Evolutionary conservation across 2,888 invertebrate genomes (phyloP).

Genomic region (Hydriomena furcata): DNA sequence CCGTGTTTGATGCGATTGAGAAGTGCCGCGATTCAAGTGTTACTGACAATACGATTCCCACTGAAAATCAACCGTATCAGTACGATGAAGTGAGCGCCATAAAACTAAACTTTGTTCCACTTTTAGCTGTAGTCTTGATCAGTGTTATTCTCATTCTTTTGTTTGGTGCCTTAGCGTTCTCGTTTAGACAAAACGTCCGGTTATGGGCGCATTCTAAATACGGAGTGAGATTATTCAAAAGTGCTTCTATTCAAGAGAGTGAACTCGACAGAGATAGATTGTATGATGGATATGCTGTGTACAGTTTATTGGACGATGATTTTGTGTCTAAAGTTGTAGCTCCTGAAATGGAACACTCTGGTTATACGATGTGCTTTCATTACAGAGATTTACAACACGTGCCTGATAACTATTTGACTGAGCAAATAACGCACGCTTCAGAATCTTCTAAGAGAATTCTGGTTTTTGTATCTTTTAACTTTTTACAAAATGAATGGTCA

Average conservation of each 20-base stretch:
- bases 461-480: conserved; percentile 90
- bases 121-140: conserved; percentile 88
- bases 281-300: conserved; percentile 94
- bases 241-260: conserved; percentile 81
- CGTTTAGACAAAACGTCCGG: conserved; percentile 90
- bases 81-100: conserved; percentile 88
- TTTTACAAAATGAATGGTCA: conserved; percentile 93
- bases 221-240: conserved; percentile 90
- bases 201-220: conserved; percentile 92
- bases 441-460: conserved; percentile 88
- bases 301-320: conserved; percentile 91
- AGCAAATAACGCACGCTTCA: conserved; percentile 85
- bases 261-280: conserved; percentile 86
- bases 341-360: conserved; percentile 89
- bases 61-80: conserved; percentile 82
- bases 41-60: conserved; percentile 81
- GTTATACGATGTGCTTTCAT: conserved; percentile 86
- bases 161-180: conserved; percentile 88
- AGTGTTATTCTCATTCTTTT: conserved; percentile 88
- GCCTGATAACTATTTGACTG: conserved; percentile 84
- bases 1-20: conserved; percentile 75
- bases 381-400: conserved; percentile 86
- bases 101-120: conserved; percentile 87
- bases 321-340: conserved; percentile 87
- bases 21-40: conserved; percentile 76